phyloP scores from a whole-genome alignment of 1,140 invertebrate species.

The Tetraneura akinire region DNA sequence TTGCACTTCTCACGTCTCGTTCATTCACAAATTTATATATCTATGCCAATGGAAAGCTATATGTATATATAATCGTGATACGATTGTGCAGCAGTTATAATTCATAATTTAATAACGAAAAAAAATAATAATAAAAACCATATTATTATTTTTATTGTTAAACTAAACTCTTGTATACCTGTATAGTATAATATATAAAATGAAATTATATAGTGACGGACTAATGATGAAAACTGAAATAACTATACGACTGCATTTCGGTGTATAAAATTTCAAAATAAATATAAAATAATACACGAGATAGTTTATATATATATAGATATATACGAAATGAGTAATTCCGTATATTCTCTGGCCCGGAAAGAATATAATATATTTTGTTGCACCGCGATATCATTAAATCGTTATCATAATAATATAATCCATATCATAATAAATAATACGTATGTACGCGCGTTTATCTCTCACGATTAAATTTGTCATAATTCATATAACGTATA shows the following conservation, averaged over 20 bases:
- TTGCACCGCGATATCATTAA: neutral
- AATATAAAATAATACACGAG: too few relatives aligned
- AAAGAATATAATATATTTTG: too few relatives aligned
- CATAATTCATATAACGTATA: conserved; percentile 10
- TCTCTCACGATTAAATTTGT: conserved; percentile 20
- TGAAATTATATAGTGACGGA: too few relatives aligned
- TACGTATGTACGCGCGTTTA: too few relatives aligned
- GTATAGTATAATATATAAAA: too few relatives aligned
- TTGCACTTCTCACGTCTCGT: neutral
- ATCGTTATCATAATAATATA: too few relatives aligned
- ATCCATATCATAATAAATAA: too few relatives aligned
- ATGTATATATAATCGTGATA: neutral
- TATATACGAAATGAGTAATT: neutral
- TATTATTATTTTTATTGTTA: neutral
- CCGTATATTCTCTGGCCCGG: neutral
- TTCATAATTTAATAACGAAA: too few relatives aligned
- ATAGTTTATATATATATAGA: neutral
- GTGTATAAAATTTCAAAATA: too few relatives aligned
- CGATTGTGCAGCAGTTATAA: too few relatives aligned
- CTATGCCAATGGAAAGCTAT: neutral
- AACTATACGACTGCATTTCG: too few relatives aligned
- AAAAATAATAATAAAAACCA: neutral
- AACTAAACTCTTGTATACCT: neutral
- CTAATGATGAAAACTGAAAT: too few relatives aligned
- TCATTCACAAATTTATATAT: neutral